Base-by-base conservation (phyloP, 2,113 vertebrate species). In the Larimichthys crocea region DNA sequence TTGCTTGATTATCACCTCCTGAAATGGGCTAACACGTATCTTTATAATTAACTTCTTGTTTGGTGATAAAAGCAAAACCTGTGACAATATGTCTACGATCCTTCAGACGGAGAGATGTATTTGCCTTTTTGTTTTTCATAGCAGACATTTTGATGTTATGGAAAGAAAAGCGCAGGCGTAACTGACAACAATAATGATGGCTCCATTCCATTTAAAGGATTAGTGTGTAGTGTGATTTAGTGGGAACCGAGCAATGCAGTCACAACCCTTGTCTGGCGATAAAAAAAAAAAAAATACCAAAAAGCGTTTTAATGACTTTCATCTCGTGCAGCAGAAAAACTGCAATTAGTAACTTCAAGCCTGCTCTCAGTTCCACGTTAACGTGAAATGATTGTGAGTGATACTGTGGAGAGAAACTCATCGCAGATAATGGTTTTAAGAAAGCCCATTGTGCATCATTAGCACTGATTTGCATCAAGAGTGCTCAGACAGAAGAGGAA, bases 401-500 rank as follows among this genome's bases (percentile, higher is more conserved):
- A 84, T 48, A 22, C 50, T 74, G 68, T 55, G 29, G 44, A 75
- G 53, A 73, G 66, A 70, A 64, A 53, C 59, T 68, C 24, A 69
- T 16, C 50, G 24, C 44, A n/a, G 64, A 76, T 80, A 66, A 79
- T 81, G 80, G 11, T 24, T 49, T 55, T 67, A 10, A 62, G 67
- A 67, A 19, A 42, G 52, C 74, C 76, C 60, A 12, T 63, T 74
- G 86, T 82, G 73, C 61, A 71, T 87, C 84, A 87, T 91, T 79
- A 86, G 59, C 5, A 20, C 79, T 78, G 74, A 85, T 92, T 90
- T 91, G 85, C 85, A 92, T 90, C 69, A 85, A 67, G 74, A 73
- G 83, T 77, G 64, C 74, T 85, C 44, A 19, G 62, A 81, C 78
- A 71, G n/a, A 61, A 75, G 59, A 70, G 66, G 69, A 77, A 71